Percentiles rank a stretch among this genome's conserved stretches.
Evolutionary conservation across 2,888 invertebrate species (phyloP).

Genomic region (Cantharis flavilabris): DNA sequence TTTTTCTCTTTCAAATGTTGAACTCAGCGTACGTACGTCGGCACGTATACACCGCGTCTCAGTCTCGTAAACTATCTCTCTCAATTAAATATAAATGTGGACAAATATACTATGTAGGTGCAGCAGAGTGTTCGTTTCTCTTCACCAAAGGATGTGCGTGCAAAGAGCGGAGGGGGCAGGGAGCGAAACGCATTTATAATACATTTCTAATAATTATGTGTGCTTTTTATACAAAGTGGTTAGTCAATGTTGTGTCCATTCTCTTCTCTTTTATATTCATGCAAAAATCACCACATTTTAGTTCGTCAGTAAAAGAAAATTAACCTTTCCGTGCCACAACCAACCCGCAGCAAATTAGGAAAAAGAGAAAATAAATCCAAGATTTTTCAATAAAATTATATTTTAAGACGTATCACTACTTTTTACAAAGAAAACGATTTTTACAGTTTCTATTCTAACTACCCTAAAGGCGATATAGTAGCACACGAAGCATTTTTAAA

Average conservation of each 20-base stretch:
- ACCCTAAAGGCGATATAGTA: neutral
- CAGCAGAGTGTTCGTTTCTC: neutral
- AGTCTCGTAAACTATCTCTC: neutral
- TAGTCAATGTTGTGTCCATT: neutral
- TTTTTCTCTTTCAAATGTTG: neutral
- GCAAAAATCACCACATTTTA: neutral
- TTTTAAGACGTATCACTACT: conserved; percentile 14
- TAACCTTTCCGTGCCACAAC: neutral
- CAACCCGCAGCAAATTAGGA: neutral
- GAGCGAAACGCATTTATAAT: neutral
- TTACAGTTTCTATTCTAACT: neutral
- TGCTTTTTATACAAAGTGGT: neutral
- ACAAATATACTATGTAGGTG: neutral
- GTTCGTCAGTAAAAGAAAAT: neutral
- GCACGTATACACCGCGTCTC: neutral
- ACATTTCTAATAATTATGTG: neutral
- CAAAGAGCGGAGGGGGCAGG: neutral
- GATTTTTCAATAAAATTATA: conserved; percentile 19
- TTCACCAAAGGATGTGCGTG: neutral
- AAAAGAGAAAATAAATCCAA: neutral
- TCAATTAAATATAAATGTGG: neutral
- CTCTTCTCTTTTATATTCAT: neutral
- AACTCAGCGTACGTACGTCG: neutral
- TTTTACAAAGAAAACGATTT: conserved; percentile 19
- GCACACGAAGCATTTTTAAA: neutral